A percentile compares a stretch with the other conserved stretches of the same genome.
Evolutionary conservation across 2,888 invertebrate genomes (phyloP).

Genomic region (Meganola albula): DNA sequence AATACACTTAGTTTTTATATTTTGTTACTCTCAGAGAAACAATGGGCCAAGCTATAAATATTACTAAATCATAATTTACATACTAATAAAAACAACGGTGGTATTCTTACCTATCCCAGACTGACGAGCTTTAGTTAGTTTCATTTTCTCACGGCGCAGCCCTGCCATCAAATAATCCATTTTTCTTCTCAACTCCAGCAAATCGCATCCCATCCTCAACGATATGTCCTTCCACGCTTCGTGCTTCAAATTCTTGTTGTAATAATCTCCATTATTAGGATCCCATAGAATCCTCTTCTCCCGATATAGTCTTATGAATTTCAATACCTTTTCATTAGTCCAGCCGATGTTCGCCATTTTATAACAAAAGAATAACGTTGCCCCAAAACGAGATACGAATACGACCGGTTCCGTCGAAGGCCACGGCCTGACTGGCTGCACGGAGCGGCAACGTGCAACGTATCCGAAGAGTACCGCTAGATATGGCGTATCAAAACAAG

Average conservation of each 20-base stretch:
- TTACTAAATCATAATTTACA: not conserved
- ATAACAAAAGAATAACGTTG: not conserved
- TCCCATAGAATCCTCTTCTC: not conserved
- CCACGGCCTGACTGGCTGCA: not conserved
- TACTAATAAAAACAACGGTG: not conserved
- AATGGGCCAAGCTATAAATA: no score
- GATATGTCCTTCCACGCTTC: not conserved
- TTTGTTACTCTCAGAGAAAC: no score
- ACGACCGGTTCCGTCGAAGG: not conserved
- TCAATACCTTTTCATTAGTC: not conserved
- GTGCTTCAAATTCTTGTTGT: not conserved
- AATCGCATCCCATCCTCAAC: not conserved
- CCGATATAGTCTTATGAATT: not conserved
- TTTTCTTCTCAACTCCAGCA: not conserved
- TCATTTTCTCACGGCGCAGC: not conserved
- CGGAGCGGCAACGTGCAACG: no score
- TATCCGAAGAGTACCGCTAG: no score
- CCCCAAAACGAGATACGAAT: not conserved
- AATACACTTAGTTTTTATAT: no score
- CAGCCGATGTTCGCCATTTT: not conserved
- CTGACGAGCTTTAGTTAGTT: not conserved
- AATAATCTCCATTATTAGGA: not conserved
- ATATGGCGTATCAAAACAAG: no score
- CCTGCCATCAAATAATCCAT: not conserved
- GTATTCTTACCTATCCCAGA: not conserved